Base-by-base conservation (phyloP, 1,140 invertebrate species). In the Archivesica marissinica region DNA sequence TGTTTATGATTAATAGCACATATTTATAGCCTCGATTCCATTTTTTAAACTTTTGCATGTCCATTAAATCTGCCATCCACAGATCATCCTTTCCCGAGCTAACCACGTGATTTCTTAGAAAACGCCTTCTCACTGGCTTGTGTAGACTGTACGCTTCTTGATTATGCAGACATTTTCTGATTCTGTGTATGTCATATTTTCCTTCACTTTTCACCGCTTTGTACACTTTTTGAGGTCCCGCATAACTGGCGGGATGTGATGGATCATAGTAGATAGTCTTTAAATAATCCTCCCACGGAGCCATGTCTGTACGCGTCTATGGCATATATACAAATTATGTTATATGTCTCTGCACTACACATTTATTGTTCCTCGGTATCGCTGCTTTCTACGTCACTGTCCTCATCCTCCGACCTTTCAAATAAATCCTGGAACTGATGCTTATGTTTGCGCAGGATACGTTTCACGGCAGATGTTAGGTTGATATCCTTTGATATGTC, bases 131-230 rank as follows among this genome's bases (percentile, higher is more conserved):
- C 13, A 74, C 44, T 25, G 70, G 70, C 52, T 47, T 74, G 33
- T 47, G 70, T 20, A 74, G 23, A 39, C 38, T 72, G 28, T 72
- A 41, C 2, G 68, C 13, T 72, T 72, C 68, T 25, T 72, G n/a
- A 38, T 77, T 38, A 56, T 59, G 74, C 17, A 77, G 33, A 30
- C 56, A 77, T 59, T 59, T 77, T 28, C 74, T 54, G 25, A 77
- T 59, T 38, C 25, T 77, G 13, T 54, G 30, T 2, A 74, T 47
- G 2, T 47, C 25, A 41, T 50, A 50, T 74, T 74, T 74, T 47
- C 70, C 41, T 23, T 76, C 74, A 56, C 2, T 38, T 59, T 76
- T 33, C n/a, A 76, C 50, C 17, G 30, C 50, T 76, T 78, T 78
- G 50, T 41, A 78, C 23, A 78, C 33, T 35, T 64, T 78, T 44